These are phyloP conservation scores for Xiphorhynchus elegans DNA, from an alignment of 2,113 vertebrate species.

Conservation along the genomic window DNA sequence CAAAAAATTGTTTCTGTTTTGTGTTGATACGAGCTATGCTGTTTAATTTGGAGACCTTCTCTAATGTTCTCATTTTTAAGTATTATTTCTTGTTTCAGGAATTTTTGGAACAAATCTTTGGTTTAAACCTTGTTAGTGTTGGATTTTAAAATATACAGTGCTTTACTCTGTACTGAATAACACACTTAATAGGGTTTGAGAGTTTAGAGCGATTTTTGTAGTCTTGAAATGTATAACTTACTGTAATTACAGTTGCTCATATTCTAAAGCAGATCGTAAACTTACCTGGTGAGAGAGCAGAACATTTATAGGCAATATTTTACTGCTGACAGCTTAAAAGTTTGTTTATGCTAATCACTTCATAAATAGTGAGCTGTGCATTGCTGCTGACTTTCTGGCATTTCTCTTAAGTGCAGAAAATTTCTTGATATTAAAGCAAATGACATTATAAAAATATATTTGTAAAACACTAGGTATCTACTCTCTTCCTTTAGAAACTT, in stretches of 20 bases:
- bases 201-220: neutral
- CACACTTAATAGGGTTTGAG: neutral
- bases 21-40: neutral
- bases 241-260: slow-evolving; percentile 45
- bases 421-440: neutral
- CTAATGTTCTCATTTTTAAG: neutral
- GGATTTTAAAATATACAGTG: neutral
- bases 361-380: slow-evolving; percentile 15
- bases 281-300: slow-evolving; percentile 41
- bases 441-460: neutral
- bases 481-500: neutral
- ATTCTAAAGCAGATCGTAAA: slow-evolving; percentile 27
- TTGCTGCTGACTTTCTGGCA: neutral
- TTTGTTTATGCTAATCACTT: slow-evolving; percentile 55
- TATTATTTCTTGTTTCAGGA: neutral
- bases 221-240: slow-evolving; percentile 11
- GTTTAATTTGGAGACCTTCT: neutral
- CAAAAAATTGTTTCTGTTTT: neutral
- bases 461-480: neutral
- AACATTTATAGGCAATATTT: slow-evolving; percentile 39
- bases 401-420: neutral
- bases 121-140: neutral
- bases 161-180: neutral
- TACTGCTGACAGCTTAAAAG: slow-evolving; percentile 44
- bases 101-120: neutral